Base-by-base conservation (phyloP, 2,113 vertebrate genomes). In the Rissa tridactyla region DNA sequence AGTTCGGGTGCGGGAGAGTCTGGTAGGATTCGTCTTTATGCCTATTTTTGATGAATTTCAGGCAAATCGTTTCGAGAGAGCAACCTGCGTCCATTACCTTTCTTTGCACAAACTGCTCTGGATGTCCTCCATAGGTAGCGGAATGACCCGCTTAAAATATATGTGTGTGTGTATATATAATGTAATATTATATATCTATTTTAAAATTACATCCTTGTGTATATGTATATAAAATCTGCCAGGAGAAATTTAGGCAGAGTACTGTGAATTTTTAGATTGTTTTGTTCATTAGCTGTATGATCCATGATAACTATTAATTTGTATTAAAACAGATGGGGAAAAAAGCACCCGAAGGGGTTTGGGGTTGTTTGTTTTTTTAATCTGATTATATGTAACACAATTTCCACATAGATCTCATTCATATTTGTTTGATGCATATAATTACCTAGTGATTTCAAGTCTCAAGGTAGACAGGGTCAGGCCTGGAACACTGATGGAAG, bases 1-100 rank as follows among this genome's bases (percentile, higher is more conserved):
- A 96, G 94, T 94, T 96, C 58, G 68, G 89, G 86, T 82, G 90
- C 90, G 11, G 75, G 78, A 90, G 85, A 94, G 66, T 54, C 97
- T 92, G 97, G 97, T 97, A 97, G 92, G 95, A 88, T 93, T 75
- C 46, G 20, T 55, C 6, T 76, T 90, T 83, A 4, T 82, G 62
- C 32, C 49, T 78, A 3, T 62, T 93, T 94, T 73, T 57, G 30
- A 7, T 92, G 64, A 6, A 44, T 95, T 91, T 85, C 34, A 75
- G 88, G 11, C 42, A 21, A 6, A 6, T 82, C 85, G 52, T 72
- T 88, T 88, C 5, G 47, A 47, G 88, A 93, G 66, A 93, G 40
- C 86, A 62, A n/a, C 58, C 86, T 90, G 88, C 88, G 23, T 91
- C 94, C 93, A 72, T 96, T 93, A 90, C 86, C 95, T 92, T 88